phyloP scores from a whole-genome alignment of 2,888 invertebrate genomes.

The Pharmacophagus antenor region DNA sequence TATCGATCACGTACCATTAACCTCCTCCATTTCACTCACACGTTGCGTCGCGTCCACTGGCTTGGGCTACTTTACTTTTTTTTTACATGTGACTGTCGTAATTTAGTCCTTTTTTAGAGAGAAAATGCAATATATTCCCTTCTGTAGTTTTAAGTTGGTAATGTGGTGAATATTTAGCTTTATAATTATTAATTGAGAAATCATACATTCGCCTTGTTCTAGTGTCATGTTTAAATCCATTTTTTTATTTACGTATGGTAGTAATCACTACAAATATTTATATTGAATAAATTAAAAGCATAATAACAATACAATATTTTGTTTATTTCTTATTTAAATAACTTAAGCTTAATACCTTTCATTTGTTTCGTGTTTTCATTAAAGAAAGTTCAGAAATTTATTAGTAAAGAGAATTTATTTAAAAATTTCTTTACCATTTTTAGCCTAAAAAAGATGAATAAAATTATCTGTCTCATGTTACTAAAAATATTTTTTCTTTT shows the following conservation, averaged over 20 bases:
- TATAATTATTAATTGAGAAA: too few relatives aligned
- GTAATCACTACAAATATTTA: not conserved
- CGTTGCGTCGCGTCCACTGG: not conserved
- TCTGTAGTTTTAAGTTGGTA: too few relatives aligned
- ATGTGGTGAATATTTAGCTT: too few relatives aligned
- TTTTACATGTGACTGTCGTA: not conserved
- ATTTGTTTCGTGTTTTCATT: too few relatives aligned
- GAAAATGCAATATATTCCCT: too few relatives aligned
- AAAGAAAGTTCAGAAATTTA: too few relatives aligned
- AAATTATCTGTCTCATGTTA: too few relatives aligned
- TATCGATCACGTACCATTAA: slow-evolving; percentile 24
- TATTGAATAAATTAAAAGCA: not conserved
- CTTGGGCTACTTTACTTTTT: not conserved
- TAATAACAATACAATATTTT: not conserved
- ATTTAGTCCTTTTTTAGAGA: not conserved
- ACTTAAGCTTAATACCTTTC: too few relatives aligned
- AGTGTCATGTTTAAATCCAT: not conserved
- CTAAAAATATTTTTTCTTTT: too few relatives aligned
- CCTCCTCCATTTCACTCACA: slow-evolving; percentile 9
- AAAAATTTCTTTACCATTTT: too few relatives aligned
- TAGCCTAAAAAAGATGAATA: too few relatives aligned
- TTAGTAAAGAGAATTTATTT: too few relatives aligned
- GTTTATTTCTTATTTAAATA: not conserved
- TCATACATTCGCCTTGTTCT: not conserved
- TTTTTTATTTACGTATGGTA: not conserved